Conservation (phyloP, 2,797 vertebrate genomes). For the Spea hammondii region DNA sequence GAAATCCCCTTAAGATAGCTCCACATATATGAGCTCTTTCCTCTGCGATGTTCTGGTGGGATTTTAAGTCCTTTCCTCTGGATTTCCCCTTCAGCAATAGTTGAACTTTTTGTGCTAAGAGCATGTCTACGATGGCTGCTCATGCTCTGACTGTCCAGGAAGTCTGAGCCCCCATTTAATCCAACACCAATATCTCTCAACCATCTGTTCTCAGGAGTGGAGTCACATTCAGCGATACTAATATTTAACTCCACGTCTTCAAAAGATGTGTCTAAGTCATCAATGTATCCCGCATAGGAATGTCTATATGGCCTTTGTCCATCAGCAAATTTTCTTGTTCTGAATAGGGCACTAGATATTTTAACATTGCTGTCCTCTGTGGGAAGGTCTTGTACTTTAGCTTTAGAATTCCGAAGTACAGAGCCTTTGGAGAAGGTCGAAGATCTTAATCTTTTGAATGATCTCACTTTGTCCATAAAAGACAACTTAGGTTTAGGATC, state of each 20-base stretch:
- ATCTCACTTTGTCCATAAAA: conserved; percentile 83
- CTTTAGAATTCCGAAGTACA: conserved; percentile 66
- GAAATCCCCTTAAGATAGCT: conserved; percentile 86
- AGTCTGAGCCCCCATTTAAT: conserved; percentile 49
- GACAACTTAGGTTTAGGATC: conserved; percentile 78
- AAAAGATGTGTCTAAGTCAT: conserved; percentile 82
- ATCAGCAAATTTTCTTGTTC: conserved; percentile 65
- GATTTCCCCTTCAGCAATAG: conserved; percentile 65
- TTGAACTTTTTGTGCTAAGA: conserved; percentile 69
- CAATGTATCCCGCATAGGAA: conserved; percentile 81
- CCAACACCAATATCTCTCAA: conserved; percentile 59
- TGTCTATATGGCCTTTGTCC: conserved; percentile 77
- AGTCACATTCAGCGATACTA: conserved; percentile 62
- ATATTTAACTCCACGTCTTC: conserved; percentile 76
- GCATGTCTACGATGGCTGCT: conserved; percentile 66
- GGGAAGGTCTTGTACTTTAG: conserved; percentile 65
- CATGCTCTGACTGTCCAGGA: conserved; percentile 61
- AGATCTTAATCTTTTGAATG: conserved; percentile 80
- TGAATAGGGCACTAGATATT: conserved; percentile 70
- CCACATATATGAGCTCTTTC: conserved; percentile 82
- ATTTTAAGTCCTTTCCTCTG: conserved; percentile 65
- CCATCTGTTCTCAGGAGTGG: conserved; percentile 58
- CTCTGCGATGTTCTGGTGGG: conserved; percentile 63
- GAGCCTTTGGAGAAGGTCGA: conserved; percentile 70
- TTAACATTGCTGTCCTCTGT: conserved; percentile 65